Evolutionary conservation across 2,797 vertebrate genomes (phyloP).

Genomic region (Pangasius sanitwongsei): DNA sequence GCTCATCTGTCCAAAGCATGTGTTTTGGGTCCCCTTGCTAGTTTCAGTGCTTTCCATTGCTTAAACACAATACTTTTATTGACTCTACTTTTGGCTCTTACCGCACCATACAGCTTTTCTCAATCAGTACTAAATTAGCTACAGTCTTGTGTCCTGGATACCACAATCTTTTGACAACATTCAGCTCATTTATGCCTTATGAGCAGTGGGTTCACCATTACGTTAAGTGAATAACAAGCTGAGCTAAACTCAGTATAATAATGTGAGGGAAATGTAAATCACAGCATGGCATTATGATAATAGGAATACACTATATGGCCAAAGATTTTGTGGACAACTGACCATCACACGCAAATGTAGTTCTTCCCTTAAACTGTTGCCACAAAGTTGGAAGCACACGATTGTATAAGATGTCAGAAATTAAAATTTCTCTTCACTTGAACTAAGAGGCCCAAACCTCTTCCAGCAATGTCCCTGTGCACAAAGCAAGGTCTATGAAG

Average conservation of each 20-base stretch:
- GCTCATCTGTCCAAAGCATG: background rate
- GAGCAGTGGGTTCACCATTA: background rate
- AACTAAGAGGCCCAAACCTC: background rate
- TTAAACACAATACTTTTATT: background rate
- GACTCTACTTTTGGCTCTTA: background rate
- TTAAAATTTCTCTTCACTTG: background rate
- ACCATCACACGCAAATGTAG: background rate
- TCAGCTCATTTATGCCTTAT: background rate
- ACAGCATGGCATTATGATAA: background rate
- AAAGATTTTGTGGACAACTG: background rate
- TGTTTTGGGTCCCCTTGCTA: background rate
- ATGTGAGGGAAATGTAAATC: background rate
- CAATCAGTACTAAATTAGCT: background rate
- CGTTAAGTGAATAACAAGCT: background rate
- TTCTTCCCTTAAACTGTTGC: background rate
- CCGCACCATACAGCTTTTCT: background rate
- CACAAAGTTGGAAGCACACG: background rate
- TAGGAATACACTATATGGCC: background rate
- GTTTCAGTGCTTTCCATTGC: background rate
- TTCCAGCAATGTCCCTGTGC: background rate
- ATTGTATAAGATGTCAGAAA: too few relatives aligned
- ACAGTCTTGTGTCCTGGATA: background rate
- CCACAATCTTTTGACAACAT: background rate
- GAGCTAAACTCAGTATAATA: background rate
- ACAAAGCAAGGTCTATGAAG: background rate